Conservation (phyloP, 92 coral and sea anemone species). For the Epizoanthus ramosus region DNA sequence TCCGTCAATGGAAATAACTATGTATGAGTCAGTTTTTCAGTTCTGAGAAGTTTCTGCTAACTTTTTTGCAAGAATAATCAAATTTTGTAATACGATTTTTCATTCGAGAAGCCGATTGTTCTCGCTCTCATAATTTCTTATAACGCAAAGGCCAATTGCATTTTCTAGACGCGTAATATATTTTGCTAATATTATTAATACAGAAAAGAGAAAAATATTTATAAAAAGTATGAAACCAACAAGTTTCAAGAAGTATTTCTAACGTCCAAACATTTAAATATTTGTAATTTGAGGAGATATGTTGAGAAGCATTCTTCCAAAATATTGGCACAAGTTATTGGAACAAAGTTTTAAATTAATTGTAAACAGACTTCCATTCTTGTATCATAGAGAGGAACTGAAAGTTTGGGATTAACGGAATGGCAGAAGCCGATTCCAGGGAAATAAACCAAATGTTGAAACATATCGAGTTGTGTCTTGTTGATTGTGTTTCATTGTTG, state of each 20-base stretch:
- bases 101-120: conserved; percentile 12
- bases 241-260: conserved; percentile 2
- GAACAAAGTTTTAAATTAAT: not conserved
- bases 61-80: not conserved
- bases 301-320: not conserved
- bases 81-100: conserved; percentile 5
- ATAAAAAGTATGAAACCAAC: conserved; percentile 24
- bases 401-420: not conserved
- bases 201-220: conserved; percentile 30
- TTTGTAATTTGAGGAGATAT: conserved; percentile 2
- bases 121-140: not conserved
- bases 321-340: not conserved
- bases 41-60: not conserved
- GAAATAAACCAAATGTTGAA: conserved; percentile 2
- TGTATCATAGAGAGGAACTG: not conserved
- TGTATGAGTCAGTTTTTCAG: no score
- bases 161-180: conserved; percentile 33
- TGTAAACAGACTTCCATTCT: not conserved
- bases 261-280: not conserved
- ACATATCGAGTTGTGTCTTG: not conserved
- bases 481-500: not conserved
- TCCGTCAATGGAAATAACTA: not conserved
- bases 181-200: conserved; percentile 23
- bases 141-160: not conserved
- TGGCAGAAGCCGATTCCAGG: conserved; percentile 1